phyloP scores from a whole-genome alignment of 2,797 vertebrate genomes.

The Gila robusta region DNA sequence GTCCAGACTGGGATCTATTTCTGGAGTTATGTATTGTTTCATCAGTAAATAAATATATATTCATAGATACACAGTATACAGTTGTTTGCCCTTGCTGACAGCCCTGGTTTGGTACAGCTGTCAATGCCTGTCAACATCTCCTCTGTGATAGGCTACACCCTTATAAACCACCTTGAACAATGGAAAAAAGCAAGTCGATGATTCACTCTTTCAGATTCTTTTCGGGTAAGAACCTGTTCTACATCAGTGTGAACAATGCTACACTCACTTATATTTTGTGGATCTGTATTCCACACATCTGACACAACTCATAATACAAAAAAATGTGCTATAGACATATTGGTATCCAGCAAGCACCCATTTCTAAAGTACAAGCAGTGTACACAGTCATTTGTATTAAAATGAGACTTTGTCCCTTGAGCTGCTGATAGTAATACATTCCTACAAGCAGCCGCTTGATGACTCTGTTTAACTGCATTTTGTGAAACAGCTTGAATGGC shows the following conservation, averaged over 20 bases:
- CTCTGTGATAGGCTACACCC: conserved; percentile 52
- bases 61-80: not conserved
- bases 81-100: not conserved
- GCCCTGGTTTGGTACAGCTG: not conserved
- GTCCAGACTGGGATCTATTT: conserved; percentile 37
- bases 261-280: not conserved
- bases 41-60: not conserved
- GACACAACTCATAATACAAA: not conserved
- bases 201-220: conserved; percentile 60
- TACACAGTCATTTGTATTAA: conserved; percentile 5
- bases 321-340: too few relatives aligned
- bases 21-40: not conserved
- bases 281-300: not conserved
- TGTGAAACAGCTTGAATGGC: conserved; percentile 54
- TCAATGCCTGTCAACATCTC: conserved; percentile 61
- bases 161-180: conserved; percentile 52
- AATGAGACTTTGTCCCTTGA: not conserved
- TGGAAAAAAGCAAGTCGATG: conserved; percentile 55
- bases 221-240: conserved; percentile 56
- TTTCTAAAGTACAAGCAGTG: not conserved
- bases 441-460: not conserved
- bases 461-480: conserved; percentile 50
- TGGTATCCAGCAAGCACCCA: too few relatives aligned
- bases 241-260: not conserved
- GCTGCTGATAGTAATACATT: not conserved